phyloP scores from a whole-genome alignment of 2,797 vertebrate genomes.

The Molossus alvarezi region DNA sequence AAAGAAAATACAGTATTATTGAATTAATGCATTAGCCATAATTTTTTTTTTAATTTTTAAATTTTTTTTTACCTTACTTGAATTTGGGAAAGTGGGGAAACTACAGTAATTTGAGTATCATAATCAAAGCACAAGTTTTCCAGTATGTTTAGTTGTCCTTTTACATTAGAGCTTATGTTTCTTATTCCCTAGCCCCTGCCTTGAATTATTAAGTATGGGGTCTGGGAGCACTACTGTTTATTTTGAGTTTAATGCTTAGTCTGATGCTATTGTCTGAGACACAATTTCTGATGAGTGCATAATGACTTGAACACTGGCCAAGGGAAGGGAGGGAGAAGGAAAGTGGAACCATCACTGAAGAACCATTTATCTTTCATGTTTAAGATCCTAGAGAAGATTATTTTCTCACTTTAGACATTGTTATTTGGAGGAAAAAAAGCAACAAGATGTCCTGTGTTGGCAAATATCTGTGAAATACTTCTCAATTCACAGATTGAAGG shows the following conservation, averaged over 20 bases:
- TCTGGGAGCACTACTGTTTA: neutral
- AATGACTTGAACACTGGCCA: slow-evolving; percentile 52
- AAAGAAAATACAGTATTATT: slow-evolving; percentile 49
- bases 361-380: slow-evolving; percentile 54
- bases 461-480: slow-evolving; percentile 57
- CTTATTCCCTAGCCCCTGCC: neutral
- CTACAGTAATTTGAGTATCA: slow-evolving; percentile 55
- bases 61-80: neutral
- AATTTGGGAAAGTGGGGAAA: neutral
- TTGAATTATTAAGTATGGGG: slow-evolving; percentile 47
- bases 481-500: slow-evolving; percentile 41
- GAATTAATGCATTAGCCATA: slow-evolving; percentile 20
- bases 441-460: slow-evolving; percentile 58
- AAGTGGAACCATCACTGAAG: slow-evolving; percentile 5
- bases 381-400: slow-evolving; percentile 50
- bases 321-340: neutral
- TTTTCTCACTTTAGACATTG: slow-evolving; percentile 54
- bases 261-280: slow-evolving; percentile 41
- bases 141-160: slow-evolving; percentile 37
- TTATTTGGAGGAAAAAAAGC: neutral
- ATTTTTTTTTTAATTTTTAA: neutral
- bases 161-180: slow-evolving; percentile 61
- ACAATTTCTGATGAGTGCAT: slow-evolving; percentile 47
- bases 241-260: slow-evolving; percentile 13
- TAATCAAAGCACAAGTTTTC: slow-evolving; percentile 41